Percentiles rank a stretch among this genome's conserved stretches.
phyloP scores from a whole-genome alignment of 2,113 vertebrate genomes.

The Corvus cornix region DNA sequence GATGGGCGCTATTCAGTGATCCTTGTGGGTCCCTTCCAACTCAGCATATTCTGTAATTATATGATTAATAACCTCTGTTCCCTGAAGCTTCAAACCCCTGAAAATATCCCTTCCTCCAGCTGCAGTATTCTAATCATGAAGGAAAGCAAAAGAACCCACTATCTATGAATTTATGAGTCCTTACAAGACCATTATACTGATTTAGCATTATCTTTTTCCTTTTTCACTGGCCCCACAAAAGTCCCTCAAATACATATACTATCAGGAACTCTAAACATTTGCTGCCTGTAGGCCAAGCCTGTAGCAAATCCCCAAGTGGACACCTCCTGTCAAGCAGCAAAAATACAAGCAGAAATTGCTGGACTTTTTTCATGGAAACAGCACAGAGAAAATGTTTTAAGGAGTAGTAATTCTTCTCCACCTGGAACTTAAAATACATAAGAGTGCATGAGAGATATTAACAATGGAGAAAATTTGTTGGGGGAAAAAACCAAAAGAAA shows the following conservation, averaged over 20 bases:
- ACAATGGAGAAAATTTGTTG: neutral
- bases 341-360: neutral
- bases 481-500: fast-evolving
- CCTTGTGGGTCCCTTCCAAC: neutral
- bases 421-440: neutral
- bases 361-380: neutral
- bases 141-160: neutral
- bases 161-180: neutral
- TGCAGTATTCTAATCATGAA: neutral
- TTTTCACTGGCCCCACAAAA: neutral
- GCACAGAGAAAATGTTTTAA: neutral
- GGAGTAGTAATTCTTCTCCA: neutral
- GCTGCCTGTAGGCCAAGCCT: neutral
- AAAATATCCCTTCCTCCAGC: neutral
- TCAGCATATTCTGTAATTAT: neutral
- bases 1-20: neutral
- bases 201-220: neutral
- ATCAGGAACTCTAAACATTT: neutral
- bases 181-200: neutral
- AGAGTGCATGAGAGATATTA: neutral
- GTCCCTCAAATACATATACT: neutral
- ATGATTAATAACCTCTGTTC: neutral
- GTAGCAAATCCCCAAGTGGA: neutral
- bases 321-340: neutral
- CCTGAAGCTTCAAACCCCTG: neutral